Evolutionary conservation across 2,888 invertebrate species (phyloP), one percentile per base, ranked within the genome.

Genomic region (Caenorhabditis sp.): DNA sequence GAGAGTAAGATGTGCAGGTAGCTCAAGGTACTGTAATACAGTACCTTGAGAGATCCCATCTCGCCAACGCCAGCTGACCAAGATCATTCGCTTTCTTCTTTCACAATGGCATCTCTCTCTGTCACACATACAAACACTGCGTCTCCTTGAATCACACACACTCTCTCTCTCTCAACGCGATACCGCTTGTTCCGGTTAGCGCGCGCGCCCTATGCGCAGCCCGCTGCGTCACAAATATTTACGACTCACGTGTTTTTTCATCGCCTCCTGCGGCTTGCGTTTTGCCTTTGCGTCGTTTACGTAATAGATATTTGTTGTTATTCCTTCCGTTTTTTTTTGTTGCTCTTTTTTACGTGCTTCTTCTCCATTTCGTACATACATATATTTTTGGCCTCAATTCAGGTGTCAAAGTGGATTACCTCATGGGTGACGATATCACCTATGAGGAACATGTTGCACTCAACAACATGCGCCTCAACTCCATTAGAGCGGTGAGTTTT

Each of bases 381-480:
- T n/a, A 12, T 10, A 26, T 54, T 54, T 54, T 26, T 10, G 21
- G 14, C 52, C 5, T 8, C 23, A 54, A 25, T 54, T 54, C 25
- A 54, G 23, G 54, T 52, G 31, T 43, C 43, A 43, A 43, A 43
- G 43, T 43, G 43, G 43, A 43, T 43, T 43, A 43, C n/a, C 57
- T 27, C 52, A 72, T 72, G 72, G 61, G 54, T 57, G 72, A 72
- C 21, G 72, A 68, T 52, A 68, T 68, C 50, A 71, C 73, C 60
- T 81, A 78, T 63, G 78, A 77, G 63, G 77, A 81, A 66, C 81
- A 81, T 70, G 77, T 81, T 31, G 62, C 71, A 31, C 70, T 69
- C 57, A 81, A 77, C 63, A 81, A 81, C 66, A 67, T 27, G 36
- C 63, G 81, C 23, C 68, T 81, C 10, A 62, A 70, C 23, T 76